These are phyloP conservation scores for Chrysomallon squamiferum DNA, from an alignment of 1,140 invertebrate species.

Conservation along the genomic window DNA sequence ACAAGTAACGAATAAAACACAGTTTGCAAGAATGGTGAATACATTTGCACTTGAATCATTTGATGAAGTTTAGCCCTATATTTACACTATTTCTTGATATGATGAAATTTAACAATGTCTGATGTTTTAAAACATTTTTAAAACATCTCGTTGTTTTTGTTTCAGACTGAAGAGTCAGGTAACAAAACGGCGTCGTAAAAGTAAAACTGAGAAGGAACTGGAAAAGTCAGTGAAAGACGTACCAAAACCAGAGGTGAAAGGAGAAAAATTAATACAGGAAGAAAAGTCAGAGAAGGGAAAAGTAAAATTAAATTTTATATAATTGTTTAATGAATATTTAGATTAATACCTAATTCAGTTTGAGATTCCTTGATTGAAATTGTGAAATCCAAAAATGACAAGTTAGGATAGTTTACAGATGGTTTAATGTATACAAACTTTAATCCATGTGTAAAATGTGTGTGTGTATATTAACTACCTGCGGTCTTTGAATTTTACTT, in stretches of 20 bases:
- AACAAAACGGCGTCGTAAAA: too few species aligned
- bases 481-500: not conserved
- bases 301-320: too few species aligned
- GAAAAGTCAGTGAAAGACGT: slow-evolving; percentile 11
- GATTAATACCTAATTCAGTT: not conserved
- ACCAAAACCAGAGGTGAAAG: slow-evolving; percentile 8
- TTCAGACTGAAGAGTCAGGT: too few species aligned
- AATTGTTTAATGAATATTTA: not conserved
- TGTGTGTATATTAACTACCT: not conserved
- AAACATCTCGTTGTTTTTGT: too few species aligned
- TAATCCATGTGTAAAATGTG: not conserved
- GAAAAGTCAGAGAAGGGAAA: slow-evolving; percentile 47
- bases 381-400: not conserved
- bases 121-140: too few species aligned
- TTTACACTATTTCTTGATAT: too few species aligned
- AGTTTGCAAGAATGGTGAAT: too few species aligned
- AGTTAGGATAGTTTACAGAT: not conserved
- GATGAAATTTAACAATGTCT: too few species aligned
- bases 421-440: not conserved
- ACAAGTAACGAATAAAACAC: too few species aligned
- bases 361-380: not conserved
- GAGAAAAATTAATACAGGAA: slow-evolving; percentile 43
- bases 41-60: too few species aligned
- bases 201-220: too few species aligned
- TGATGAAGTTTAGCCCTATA: too few species aligned